Base-by-base conservation (phyloP, 64 coral and sea anemone species). In the Catalaphyllia jardinei region DNA sequence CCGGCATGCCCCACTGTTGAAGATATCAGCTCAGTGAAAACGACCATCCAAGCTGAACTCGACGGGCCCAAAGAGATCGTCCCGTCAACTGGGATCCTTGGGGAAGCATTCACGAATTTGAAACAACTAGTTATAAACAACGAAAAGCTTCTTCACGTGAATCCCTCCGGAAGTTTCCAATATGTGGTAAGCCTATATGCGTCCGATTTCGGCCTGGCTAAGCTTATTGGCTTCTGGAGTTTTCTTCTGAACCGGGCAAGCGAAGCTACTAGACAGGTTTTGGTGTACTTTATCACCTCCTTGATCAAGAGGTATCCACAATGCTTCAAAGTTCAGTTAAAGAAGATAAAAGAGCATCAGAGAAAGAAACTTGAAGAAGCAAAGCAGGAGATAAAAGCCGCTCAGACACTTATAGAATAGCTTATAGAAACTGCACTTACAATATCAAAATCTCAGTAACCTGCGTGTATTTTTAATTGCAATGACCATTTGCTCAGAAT, bases 281-380 rank as follows among this genome's bases (percentile, higher is more conserved):
- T 50, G 22, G 22, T 85, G 31, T 71, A 51, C 51, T 25, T 71
- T 39, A 67, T 85, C 12, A 28, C 62, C 2, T 18, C 62, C 4
- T 85, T 85, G n/a, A 85, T 85, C 81, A 71, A 71, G 62, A 35
- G 12, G 13, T 85, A 85, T n/a, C 81, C 81, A 0, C 81, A 85
- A 0, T 85, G 63, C 42, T 85, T 85, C 81, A 85, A 81, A 79
- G 77, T 51, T 79, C 77, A 60, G 28, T 17, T 65, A 65, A 83
- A 46, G 29, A 38, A 64, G 62, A 31, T 31, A 14, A 83, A 83
- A 83, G 30, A 31, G 0, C 42, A 46, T 8, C 60, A 61, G 46
- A 83, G 61, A 69, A 69, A 27, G 20, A n/a, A 27, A 24, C 18
- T 39, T 16, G 71, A 52, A 1, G 24, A 59, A 33, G 42, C 9